phyloP scores from a whole-genome alignment of 1,140 invertebrate genomes.

The Lethrus apterus region DNA sequence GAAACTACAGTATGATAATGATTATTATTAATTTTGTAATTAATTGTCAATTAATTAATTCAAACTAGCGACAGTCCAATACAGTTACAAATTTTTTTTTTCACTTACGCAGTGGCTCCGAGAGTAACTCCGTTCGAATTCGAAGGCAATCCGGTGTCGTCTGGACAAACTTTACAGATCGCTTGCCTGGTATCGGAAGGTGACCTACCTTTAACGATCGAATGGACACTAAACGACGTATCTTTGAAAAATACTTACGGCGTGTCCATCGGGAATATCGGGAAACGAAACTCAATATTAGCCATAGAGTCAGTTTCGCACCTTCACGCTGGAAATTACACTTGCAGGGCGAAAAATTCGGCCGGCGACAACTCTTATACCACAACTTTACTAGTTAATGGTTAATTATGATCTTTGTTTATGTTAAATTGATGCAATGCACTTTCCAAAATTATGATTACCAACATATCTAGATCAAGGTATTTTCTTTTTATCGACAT shows the following conservation, averaged over 20 bases:
- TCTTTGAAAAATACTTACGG: constrained; percentile 19
- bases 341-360: constrained; percentile 64
- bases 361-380: constrained; percentile 60
- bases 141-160: constrained; percentile 46
- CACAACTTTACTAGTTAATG: constrained; percentile 61
- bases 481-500: no score
- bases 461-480: no score
- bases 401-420: constrained; percentile 38
- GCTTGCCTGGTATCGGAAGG: constrained; percentile 26
- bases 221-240: constrained; percentile 43
- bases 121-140: constrained; percentile 60
- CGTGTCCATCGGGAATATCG: constrained; percentile 44
- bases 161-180: constrained; percentile 36
- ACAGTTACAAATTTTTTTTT: no score
- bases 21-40: no score
- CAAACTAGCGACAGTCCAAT: no score
- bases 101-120: constrained; percentile 43
- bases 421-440: no score
- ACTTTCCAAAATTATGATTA: no score
- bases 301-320: constrained; percentile 67
- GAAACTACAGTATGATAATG: no score
- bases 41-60: no score
- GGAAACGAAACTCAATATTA: constrained; percentile 61
- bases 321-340: constrained; percentile 71
- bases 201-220: constrained; percentile 31